These are phyloP conservation scores for Meloe dianella DNA, from an alignment of 2,888 invertebrate genomes.

Conservation along the genomic window DNA sequence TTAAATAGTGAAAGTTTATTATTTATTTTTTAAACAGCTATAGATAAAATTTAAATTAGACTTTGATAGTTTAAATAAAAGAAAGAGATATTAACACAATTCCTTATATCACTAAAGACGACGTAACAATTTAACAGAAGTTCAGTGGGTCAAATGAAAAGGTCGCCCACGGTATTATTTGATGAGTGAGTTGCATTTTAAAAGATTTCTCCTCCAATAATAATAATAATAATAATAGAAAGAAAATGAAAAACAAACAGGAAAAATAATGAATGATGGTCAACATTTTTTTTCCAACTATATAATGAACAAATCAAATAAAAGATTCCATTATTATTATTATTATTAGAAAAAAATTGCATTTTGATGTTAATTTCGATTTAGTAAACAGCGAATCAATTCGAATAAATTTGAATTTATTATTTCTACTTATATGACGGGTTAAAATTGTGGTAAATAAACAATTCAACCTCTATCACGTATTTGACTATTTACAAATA, in stretches of 20 bases:
- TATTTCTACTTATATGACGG: background rate
- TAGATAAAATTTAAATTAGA: background rate
- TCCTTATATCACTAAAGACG: background rate
- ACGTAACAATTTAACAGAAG: conserved; percentile 25
- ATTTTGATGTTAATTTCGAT: background rate
- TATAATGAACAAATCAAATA: background rate
- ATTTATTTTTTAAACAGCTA: background rate
- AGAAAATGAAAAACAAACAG: background rate
- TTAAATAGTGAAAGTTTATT: conserved; percentile 8
- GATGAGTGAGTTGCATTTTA: conserved; percentile 28
- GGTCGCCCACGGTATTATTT: conserved; percentile 20
- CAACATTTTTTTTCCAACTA: too few relatives aligned
- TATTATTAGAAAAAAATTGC: background rate
- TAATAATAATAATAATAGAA: background rate
- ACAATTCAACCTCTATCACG: background rate
- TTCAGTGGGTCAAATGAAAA: conserved; percentile 28
- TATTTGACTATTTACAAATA: background rate
- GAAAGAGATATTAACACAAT: conserved; percentile 9
- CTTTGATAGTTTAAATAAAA: background rate
- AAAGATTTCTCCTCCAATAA: conserved; percentile 24
- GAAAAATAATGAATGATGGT: background rate
- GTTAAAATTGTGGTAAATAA: background rate
- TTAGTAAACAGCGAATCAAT: background rate
- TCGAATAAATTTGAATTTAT: background rate
- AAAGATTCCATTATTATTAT: background rate